Conservation (phyloP, 2,797 vertebrate species). For the Bothrops alternatus region DNA sequence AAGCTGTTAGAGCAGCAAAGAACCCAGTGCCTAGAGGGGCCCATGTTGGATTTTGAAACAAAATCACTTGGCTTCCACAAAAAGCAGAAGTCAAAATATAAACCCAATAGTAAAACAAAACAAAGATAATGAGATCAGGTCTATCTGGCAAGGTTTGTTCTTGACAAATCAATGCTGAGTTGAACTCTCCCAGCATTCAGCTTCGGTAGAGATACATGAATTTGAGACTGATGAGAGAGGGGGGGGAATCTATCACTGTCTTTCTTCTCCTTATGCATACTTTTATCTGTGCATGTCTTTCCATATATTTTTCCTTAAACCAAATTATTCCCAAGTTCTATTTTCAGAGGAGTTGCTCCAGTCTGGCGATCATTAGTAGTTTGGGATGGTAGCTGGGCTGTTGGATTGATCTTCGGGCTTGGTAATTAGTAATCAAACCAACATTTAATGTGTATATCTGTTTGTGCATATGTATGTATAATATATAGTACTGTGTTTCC, state of each 20-base stretch:
- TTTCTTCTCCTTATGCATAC: neutral
- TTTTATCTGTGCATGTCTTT: neutral
- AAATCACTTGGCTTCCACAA: neutral
- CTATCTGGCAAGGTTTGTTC: neutral
- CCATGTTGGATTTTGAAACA: neutral
- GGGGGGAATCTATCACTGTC: neutral
- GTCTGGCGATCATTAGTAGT: neutral
- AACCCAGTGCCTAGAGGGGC: neutral
- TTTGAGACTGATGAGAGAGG: neutral
- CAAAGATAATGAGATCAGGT: neutral
- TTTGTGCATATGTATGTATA: too few species aligned
- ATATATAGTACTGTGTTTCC: too few species aligned
- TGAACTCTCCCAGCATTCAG: neutral
- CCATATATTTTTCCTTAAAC: neutral
- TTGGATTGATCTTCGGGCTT: too few species aligned
- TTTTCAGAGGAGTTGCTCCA: neutral
- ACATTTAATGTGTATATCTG: too few species aligned
- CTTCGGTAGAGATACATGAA: neutral
- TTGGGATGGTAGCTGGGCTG: too few species aligned
- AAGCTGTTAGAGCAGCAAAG: neutral
- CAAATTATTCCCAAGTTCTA: neutral
- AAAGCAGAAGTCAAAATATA: neutral
- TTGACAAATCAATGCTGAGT: neutral
- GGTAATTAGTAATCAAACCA: too few species aligned
- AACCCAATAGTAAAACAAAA: neutral